Evolutionary conservation across 2,797 vertebrate genomes (phyloP), one percentile per base, ranked within the genome.

Genomic region (Protonibea diacanthus): DNA sequence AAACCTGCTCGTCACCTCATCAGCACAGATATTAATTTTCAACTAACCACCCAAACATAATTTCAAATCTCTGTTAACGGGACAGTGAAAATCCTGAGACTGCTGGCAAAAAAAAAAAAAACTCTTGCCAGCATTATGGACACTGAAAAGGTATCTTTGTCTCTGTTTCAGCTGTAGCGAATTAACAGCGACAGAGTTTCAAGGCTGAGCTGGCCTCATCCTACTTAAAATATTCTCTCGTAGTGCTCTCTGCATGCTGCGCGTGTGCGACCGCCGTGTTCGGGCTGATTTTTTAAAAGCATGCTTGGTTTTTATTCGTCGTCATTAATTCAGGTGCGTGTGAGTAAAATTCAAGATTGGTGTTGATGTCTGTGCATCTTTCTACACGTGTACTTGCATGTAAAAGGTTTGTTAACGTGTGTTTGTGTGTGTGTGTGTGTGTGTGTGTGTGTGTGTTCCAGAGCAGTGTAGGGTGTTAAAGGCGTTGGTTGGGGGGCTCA

Each of bases 401-500:
- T 70, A 15, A 63, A 80, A 90, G 92, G 92, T 86, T 33, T 67
- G 40, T 63, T 87, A 74, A 68, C 71, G 42, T 59, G 56, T 51
- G 57, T 47, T 9, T 25, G 25, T 47, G 44, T 47, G 55, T 74
- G 60, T 63, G 74, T 76, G 77, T 73, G 60, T 52, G 58, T 57
- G 52, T 70, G 59, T 78, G 74, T 75, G 66, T 80, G 82, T 86
- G 81, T 88, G 78, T 87, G 86, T 86, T 83, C 15, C 60, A 45
- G 67, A 79, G 82, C 72, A 66, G 81, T 77, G 78, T 71, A 66
- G 86, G 87, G 90, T 88, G 90, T 88, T 83, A 80, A 88, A 91
- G 87, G 87, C 74, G 18, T 84, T 81, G 67, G 91, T 88, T 74
- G 84, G 84, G 82, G 84, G 85, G 77, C 91, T 91, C 87, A 79